phyloP scores from a whole-genome alignment of 2,888 invertebrate species.

The Polyommatus icarus region DNA sequence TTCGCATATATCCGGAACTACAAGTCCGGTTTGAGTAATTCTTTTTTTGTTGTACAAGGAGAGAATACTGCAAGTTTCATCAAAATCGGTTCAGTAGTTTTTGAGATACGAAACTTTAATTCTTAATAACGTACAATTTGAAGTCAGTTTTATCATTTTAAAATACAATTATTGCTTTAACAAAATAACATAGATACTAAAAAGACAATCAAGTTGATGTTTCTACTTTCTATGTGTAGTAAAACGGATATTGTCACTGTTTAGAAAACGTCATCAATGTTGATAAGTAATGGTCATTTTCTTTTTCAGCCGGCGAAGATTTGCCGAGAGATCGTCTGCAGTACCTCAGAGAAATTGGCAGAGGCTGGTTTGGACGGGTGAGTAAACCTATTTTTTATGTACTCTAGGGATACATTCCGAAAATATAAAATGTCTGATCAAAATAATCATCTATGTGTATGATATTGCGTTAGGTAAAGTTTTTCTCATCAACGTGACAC shows the following conservation, averaged over 20 bases:
- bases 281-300: slow-evolving; percentile 30
- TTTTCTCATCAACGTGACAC: not conserved
- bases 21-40: too few species aligned
- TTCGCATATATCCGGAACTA: too few species aligned
- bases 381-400: slow-evolving; percentile 36
- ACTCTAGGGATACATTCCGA: not conserved
- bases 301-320: slow-evolving; percentile 73
- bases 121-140: too few species aligned
- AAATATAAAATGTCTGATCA: not conserved
- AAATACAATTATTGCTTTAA: too few species aligned
- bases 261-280: not conserved
- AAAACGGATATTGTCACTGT: not conserved
- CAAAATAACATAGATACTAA: too few species aligned
- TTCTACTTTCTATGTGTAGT: slow-evolving; percentile 7
- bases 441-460: not conserved
- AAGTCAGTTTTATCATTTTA: too few species aligned
- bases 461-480: not conserved
- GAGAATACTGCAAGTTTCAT: too few species aligned
- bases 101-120: too few species aligned
- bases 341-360: slow-evolving; percentile 90
- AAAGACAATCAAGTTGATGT: not conserved
- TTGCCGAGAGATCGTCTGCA: slow-evolving; percentile 88
- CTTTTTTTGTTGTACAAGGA: too few species aligned
- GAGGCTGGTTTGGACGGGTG: slow-evolving; percentile 92
- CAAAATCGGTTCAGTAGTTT: too few species aligned